These are phyloP conservation scores for Rhyzopertha dominica DNA, from an alignment of 1,140 invertebrate species.

Conservation along the genomic window DNA sequence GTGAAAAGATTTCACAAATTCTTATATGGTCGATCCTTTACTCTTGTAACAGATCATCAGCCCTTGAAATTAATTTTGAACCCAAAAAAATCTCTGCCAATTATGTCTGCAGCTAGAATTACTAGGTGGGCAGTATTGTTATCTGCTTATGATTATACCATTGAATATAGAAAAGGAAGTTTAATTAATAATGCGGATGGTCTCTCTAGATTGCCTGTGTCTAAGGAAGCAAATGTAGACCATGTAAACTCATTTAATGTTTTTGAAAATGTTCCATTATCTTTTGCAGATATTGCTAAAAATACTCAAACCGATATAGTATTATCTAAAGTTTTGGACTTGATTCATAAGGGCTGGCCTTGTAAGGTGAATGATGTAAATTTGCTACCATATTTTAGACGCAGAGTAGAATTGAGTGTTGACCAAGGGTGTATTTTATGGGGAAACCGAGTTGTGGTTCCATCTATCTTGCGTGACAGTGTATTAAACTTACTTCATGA, in stretches of 20 bases:
- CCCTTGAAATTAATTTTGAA: slow-evolving; percentile 19
- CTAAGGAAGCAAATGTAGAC: slow-evolving; percentile 7
- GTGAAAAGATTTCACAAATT: slow-evolving; percentile 26
- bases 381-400: slow-evolving; percentile 18
- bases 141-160: slow-evolving; percentile 21
- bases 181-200: slow-evolving; percentile 17
- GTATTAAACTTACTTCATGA: slow-evolving; percentile 25
- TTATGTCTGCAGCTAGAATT: slow-evolving; percentile 12
- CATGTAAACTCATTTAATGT: slow-evolving; percentile 14
- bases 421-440: slow-evolving; percentile 18
- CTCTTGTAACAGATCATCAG: slow-evolving; percentile 18
- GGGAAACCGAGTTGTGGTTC: slow-evolving; percentile 20
- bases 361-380: slow-evolving; percentile 8
- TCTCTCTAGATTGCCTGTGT: slow-evolving; percentile 16
- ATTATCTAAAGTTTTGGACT: slow-evolving; percentile 18
- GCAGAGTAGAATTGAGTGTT: slow-evolving; percentile 6
- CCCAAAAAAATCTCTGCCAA: slow-evolving; percentile 16
- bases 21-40: slow-evolving; percentile 20
- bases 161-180: slow-evolving; percentile 18
- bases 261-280: slow-evolving; percentile 9
- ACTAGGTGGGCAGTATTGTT: slow-evolving; percentile 19
- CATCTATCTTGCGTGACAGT: slow-evolving; percentile 13
- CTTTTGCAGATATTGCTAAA: slow-evolving; percentile 6
- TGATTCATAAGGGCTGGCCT: slow-evolving; percentile 10
- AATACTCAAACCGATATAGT: slow-evolving; percentile 17